A percentile compares a stretch with the other conserved stretches of the same genome.
Conservation (phyloP, 2,888 invertebrate species). For the Orthosia incerta region DNA sequence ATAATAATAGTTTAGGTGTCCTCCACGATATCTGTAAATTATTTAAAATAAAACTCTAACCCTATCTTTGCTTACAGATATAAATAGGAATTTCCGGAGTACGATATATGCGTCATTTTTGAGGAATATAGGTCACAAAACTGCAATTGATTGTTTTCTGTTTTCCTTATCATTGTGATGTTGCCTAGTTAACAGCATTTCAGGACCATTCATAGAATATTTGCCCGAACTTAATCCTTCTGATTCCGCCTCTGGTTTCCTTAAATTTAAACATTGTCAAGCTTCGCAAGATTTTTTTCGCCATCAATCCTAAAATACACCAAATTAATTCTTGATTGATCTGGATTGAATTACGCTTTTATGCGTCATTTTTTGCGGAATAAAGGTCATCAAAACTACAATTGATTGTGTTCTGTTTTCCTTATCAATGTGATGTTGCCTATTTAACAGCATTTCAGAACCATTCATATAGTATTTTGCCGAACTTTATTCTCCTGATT, state of each 20-base stretch:
- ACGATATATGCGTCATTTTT: not conserved
- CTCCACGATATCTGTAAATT: not conserved
- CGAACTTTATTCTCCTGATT: not conserved
- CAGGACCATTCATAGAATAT: not conserved
- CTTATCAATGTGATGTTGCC: not conserved
- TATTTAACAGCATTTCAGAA: not conserved
- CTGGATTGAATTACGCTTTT: slow-evolving; percentile 78
- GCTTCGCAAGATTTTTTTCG: slow-evolving; percentile 40
- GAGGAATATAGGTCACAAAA: not conserved
- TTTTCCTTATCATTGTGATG: not conserved
- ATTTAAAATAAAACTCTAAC: not conserved
- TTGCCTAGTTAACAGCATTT: not conserved
- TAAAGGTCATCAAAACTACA: slow-evolving; percentile 4
- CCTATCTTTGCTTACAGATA: not conserved
- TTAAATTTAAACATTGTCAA: slow-evolving; percentile 25
- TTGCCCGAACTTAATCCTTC: not conserved
- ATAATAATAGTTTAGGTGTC: not conserved
- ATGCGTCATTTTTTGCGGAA: not conserved
- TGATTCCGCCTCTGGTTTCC: not conserved
- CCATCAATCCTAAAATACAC: slow-evolving; percentile 74
- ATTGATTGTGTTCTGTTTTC: not conserved
- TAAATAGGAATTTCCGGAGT: slow-evolving; percentile 11
- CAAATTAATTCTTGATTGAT: slow-evolving; percentile 79
- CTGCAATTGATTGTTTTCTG: not conserved
- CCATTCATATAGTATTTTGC: no score